Conservation (phyloP, 2,113 vertebrate species). For the Channa maculata region DNA sequence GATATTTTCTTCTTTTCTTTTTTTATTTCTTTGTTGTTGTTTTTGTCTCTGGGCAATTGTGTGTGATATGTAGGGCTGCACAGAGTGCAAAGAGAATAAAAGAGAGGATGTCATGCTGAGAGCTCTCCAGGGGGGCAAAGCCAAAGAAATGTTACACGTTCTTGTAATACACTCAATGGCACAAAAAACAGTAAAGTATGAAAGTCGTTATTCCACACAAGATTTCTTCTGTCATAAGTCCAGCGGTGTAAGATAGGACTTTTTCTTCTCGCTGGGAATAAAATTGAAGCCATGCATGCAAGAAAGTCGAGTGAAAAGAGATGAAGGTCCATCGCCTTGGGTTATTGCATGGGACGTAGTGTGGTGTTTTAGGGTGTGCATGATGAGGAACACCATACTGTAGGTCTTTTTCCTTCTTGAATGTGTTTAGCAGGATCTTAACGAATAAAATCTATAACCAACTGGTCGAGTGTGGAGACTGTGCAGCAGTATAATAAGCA, state of each 20-base stretch:
- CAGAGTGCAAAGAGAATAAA: constrained; percentile 34
- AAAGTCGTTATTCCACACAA: constrained; percentile 28
- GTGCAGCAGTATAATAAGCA: neutral
- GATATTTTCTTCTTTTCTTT: neutral
- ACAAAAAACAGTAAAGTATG: constrained; percentile 9
- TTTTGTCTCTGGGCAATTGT: constrained; percentile 36
- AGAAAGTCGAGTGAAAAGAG: neutral
- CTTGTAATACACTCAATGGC: constrained; percentile 32
- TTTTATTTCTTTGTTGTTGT: constrained; percentile 27
- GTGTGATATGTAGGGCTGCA: constrained; percentile 30
- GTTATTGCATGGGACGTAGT: constrained; percentile 2
- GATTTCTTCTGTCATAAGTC: constrained; percentile 30
- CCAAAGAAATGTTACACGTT: constrained; percentile 48
- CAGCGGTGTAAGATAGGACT: constrained; percentile 26
- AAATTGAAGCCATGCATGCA: constrained; percentile 14
- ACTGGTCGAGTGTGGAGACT: neutral
- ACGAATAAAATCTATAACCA: neutral
- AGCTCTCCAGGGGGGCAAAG: constrained; percentile 35
- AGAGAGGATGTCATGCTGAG: constrained; percentile 42
- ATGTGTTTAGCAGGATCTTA: constrained; percentile 12
- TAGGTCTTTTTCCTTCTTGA: neutral
- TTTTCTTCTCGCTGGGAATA: constrained; percentile 13
- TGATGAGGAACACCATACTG: constrained; percentile 1
- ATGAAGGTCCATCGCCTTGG: neutral
- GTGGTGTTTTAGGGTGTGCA: neutral